phyloP scores from a whole-genome alignment of 2,113 vertebrate genomes.

The Cochlearius cochlearius region DNA sequence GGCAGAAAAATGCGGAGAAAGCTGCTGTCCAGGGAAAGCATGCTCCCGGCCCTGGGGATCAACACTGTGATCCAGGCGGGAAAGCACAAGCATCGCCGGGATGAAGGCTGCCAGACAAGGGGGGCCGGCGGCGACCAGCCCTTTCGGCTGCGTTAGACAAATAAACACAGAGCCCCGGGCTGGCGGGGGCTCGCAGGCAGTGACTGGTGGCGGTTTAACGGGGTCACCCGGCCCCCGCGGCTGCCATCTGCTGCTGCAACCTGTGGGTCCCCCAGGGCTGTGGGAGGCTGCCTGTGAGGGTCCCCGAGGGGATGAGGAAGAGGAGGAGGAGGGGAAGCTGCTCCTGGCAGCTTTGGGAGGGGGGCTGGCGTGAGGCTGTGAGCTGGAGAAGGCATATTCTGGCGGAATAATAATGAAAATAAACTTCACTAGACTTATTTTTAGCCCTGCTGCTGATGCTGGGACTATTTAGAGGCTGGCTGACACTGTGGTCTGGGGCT shows the following conservation, averaged over 20 bases:
- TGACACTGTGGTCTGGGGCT: slow-evolving; percentile 28
- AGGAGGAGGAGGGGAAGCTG: neutral
- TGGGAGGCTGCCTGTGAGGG: fast-evolving
- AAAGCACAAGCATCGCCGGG: neutral
- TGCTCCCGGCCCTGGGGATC: neutral
- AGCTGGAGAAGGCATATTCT: neutral
- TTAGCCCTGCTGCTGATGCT: slow-evolving; percentile 8
- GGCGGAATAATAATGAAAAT: slow-evolving; percentile 9
- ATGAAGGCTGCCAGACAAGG: neutral
- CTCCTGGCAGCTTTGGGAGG: neutral
- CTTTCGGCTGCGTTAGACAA: neutral
- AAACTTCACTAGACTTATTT: slow-evolving; percentile 24
- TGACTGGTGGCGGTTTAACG: neutral
- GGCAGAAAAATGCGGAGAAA: neutral
- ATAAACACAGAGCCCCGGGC: neutral
- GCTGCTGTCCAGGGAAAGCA: neutral
- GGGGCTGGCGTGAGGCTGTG: fast-evolving
- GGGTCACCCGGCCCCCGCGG: neutral
- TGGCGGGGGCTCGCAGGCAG: neutral
- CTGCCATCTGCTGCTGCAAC: slow-evolving; percentile 62
- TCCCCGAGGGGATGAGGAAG: neutral
- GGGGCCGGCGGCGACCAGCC: neutral
- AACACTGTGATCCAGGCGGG: neutral
- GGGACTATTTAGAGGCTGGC: slow-evolving; percentile 19
- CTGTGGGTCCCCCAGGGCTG: neutral